Evolutionary conservation across 2,797 vertebrate species (phyloP).

Genomic region (Nasua narica): DNA sequence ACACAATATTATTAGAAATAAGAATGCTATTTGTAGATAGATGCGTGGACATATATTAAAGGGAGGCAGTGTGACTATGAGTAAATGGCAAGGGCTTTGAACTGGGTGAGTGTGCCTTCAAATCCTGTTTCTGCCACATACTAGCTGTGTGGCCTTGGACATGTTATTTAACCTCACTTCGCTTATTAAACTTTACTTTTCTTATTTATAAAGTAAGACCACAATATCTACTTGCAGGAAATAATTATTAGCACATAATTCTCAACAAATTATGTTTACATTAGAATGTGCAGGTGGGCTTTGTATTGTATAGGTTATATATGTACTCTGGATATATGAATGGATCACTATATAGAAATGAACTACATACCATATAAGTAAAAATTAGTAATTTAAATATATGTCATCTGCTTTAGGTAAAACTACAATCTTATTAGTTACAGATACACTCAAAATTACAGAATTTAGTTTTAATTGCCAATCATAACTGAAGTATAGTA

Average conservation of each 20-base stretch:
- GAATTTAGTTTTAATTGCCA: slow-evolving; percentile 78
- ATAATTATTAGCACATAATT: neutral
- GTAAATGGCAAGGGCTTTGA: neutral
- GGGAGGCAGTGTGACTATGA: neutral
- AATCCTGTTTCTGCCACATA: neutral
- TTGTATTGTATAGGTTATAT: neutral
- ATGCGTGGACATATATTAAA: neutral
- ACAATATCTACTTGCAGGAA: neutral
- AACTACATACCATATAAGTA: neutral
- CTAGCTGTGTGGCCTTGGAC: neutral
- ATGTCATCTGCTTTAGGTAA: neutral
- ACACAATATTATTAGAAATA: neutral
- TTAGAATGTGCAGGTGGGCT: neutral
- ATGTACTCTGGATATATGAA: neutral
- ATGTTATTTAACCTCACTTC: neutral
- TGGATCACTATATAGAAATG: neutral
- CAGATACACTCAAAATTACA: slow-evolving; percentile 73
- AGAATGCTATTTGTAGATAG: neutral
- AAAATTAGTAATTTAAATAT: neutral
- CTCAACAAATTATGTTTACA: slow-evolving; percentile 5
- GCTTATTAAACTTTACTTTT: neutral
- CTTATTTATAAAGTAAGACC: neutral
- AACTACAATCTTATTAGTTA: slow-evolving; percentile 43
- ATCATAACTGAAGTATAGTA: slow-evolving; percentile 69
- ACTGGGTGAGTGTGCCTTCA: neutral